These are phyloP conservation scores for Nettapus auritus DNA, from an alignment of 2,113 vertebrate genomes.

Conservation along the genomic window DNA sequence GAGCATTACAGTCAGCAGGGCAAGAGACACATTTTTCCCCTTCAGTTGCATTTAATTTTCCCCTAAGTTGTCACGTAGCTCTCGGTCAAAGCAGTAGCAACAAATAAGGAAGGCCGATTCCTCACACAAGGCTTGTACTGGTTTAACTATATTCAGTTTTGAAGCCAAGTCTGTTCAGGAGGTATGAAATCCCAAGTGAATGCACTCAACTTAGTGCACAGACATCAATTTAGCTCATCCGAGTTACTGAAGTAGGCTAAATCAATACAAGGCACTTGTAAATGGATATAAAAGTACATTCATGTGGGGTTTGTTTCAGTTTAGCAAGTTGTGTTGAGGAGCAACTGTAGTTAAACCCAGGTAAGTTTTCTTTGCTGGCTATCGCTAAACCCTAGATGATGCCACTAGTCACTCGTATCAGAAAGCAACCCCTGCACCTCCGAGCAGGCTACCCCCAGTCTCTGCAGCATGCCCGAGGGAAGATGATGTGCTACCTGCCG, in stretches of 20 bases:
- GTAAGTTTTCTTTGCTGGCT: neutral
- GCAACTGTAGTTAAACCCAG: conserved; percentile 11
- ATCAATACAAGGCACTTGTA: conserved; percentile 58
- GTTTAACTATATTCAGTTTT: conserved; percentile 17
- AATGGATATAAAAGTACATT: conserved; percentile 34
- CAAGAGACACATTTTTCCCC: neutral
- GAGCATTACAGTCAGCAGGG: neutral
- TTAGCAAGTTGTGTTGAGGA: neutral
- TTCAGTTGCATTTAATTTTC: neutral
- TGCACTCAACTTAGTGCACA: neutral
- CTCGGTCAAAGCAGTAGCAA: neutral
- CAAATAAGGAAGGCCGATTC: neutral
- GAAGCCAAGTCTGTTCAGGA: conserved; percentile 1
- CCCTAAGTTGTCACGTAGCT: neutral
- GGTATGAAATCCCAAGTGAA: conserved; percentile 21
- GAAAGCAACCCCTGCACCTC: neutral
- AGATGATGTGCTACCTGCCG: neutral
- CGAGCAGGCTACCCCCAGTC: neutral
- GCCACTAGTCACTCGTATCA: neutral
- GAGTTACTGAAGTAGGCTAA: conserved; percentile 28
- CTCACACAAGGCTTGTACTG: neutral
- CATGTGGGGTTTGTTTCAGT: conserved; percentile 22
- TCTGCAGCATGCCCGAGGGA: neutral
- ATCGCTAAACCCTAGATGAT: neutral
- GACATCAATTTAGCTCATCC: conserved; percentile 41